Conservation (phyloP, 2,888 invertebrate genomes). For the Macrophya annulata region DNA sequence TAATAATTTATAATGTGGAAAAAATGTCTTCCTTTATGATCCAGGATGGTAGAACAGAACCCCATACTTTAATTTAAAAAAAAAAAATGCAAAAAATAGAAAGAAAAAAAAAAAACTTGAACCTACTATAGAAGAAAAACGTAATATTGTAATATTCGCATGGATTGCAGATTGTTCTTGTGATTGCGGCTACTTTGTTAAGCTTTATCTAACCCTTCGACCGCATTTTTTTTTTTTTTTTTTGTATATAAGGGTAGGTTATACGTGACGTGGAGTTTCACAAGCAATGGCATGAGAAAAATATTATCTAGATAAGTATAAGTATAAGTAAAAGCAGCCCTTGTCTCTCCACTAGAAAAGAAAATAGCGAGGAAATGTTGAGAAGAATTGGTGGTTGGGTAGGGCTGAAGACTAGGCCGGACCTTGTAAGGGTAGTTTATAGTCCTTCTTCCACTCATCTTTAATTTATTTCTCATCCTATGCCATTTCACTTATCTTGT, state of each 20-base stretch:
- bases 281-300: neutral
- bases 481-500: neutral
- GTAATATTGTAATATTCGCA: slow-evolving; percentile 2
- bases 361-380: neutral
- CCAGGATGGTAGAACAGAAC: neutral
- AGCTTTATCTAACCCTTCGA: neutral
- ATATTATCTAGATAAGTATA: slow-evolving; percentile 8
- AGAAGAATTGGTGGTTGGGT: neutral
- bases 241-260: neutral
- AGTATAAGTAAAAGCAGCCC: neutral
- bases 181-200: neutral
- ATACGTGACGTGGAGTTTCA: neutral
- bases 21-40: neutral
- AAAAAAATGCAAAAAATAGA: neutral
- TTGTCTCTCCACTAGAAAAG: neutral
- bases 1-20: neutral
- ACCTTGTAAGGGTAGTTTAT: neutral
- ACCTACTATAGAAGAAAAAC: neutral
- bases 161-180: neutral
- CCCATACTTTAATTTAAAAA: neutral
- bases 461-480: neutral
- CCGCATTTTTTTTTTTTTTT: neutral
- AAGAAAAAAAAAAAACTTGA: neutral
- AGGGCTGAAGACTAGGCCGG: neutral
- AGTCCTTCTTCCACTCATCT: neutral